Evolutionary conservation across 2,888 invertebrate genomes (phyloP).

Genomic region (Pherbina coryleti): DNA sequence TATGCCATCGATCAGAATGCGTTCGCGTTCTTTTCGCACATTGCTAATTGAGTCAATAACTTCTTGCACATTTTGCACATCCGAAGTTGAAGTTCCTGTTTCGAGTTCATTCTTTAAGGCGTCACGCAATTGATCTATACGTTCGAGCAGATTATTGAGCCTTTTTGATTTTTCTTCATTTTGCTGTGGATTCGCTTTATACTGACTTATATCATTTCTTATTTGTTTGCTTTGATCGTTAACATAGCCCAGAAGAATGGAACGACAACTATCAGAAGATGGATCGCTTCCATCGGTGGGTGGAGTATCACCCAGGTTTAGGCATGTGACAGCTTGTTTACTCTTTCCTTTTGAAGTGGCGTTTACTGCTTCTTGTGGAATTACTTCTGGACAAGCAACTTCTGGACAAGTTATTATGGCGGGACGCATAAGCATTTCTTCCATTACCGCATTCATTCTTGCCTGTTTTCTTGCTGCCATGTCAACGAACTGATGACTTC

Average conservation of each 20-base stretch:
- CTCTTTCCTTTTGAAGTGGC: not conserved
- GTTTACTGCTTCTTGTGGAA: not conserved
- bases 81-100: not conserved
- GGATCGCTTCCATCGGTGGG: constrained; percentile 45
- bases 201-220: constrained; percentile 58
- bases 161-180: constrained; percentile 55
- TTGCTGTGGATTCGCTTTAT: constrained; percentile 43
- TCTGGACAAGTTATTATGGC: constrained; percentile 66
- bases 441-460: constrained; percentile 72
- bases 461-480: constrained; percentile 69
- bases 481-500: constrained; percentile 69
- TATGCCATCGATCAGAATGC: constrained; percentile 51
- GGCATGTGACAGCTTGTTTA: constrained; percentile 9
- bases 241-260: constrained; percentile 64
- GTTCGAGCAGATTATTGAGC: constrained; percentile 56
- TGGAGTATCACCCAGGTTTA: constrained; percentile 55
- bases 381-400: constrained; percentile 38
- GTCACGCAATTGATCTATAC: constrained; percentile 60
- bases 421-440: constrained; percentile 66
- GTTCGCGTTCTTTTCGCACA: constrained; percentile 58
- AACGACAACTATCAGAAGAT: constrained; percentile 62
- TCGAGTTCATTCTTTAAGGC: constrained; percentile 60
- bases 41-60: constrained; percentile 57
- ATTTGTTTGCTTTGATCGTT: constrained; percentile 64
- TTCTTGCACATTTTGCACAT: constrained; percentile 51